phyloP scores from a whole-genome alignment of 1,140 invertebrate genomes.

The Eupeodes corollae region DNA sequence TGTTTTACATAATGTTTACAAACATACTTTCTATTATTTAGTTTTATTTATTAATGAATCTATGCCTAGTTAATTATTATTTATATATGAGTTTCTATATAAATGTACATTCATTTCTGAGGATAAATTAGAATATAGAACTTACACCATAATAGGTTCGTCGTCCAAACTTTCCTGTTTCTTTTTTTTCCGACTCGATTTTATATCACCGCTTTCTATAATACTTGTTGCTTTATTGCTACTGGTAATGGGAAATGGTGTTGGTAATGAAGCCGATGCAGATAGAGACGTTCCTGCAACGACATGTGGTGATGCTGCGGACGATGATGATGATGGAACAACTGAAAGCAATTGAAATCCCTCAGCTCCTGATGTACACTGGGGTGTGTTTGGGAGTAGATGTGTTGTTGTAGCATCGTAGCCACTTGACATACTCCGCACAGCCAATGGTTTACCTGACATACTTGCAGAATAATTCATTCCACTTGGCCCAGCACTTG shows the following conservation, averaged over 20 bases:
- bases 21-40: background rate
- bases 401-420: background rate
- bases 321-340: background rate
- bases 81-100: background rate
- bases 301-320: background rate
- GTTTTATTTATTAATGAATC: background rate
- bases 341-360: background rate
- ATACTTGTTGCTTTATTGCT: background rate
- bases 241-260: background rate
- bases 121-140: background rate
- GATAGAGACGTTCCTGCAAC: no score
- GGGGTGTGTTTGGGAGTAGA: background rate
- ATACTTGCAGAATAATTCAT: background rate
- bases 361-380: background rate
- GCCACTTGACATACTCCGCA: conserved; percentile 7
- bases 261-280: background rate
- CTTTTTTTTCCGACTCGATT: conserved; percentile 2
- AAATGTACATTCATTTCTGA: background rate
- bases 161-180: conserved; percentile 5
- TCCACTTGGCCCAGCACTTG: no score
- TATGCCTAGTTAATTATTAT: background rate
- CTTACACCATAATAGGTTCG: conserved; percentile 10
- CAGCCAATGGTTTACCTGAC: conserved; percentile 1
- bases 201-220: background rate
- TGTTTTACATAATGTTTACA: background rate